Base-by-base conservation (phyloP, 2,797 vertebrate genomes). In the Onychomys leucogaster region DNA sequence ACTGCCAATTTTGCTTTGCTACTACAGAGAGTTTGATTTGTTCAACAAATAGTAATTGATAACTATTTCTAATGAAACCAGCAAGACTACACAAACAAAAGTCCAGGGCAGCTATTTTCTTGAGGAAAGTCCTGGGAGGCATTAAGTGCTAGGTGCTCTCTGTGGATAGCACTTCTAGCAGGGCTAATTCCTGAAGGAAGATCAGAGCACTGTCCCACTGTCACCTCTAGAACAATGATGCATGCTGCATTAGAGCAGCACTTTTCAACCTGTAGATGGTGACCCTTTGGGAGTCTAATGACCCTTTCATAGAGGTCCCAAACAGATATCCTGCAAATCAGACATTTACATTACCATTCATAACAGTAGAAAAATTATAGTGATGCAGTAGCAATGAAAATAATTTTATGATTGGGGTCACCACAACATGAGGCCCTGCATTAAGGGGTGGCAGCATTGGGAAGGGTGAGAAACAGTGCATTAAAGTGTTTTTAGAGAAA, bases 181-280 rank as follows among this genome's bases (percentile, higher is more conserved):
- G 27, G 5, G 21, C 9, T 65, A 1, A 6, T 21, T 86, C 55
- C n/a, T 77, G 2, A 83, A 61, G 21, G 21, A 1, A 25, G 6
- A 19, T 17, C 4, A 14, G 4, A 7, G 8, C 2, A 2, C 3
- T 17, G 4, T 3, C 32, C 11, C 21, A 14, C 0, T 2, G 3
- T 10, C 0, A 49, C 52, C 19, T 41, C 43, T 34, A 5, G 3
- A 29, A 4, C 41, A 89, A 9, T 25, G 43, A 6, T 34, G 85
- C 16, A 32, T 9, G 8, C 0, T 63, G 43, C 16, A 43, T 43
- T 63, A 43, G 25, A 17, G 27, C 25, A 27, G 14, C 5, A 27
- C 25, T 83, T 43, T 25, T 83, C 27, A 43, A 21, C 6, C 57
- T 3, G 1, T 63, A 23, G 25, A 8, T 19, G 3, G 8, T 0